Evolutionary conservation across 2,113 vertebrate species (phyloP).

Genomic region (Nannobrachium achirus): DNA sequence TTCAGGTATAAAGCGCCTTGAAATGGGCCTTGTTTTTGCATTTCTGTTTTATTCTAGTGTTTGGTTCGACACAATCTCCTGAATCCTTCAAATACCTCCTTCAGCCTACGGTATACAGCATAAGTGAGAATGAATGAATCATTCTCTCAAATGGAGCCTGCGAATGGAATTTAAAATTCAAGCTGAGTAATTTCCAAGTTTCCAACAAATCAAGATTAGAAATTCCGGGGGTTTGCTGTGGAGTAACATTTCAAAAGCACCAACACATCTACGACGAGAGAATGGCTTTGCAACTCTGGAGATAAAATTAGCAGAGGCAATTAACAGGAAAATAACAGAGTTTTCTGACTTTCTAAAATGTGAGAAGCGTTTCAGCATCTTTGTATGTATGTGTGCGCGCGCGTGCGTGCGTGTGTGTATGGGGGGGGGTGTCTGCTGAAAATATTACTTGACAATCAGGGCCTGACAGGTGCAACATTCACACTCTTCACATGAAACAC

Average conservation of each 20-base stretch:
- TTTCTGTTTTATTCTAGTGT: neutral
- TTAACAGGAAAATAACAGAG: slow-evolving; percentile 64
- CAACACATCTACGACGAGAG: slow-evolving; percentile 53
- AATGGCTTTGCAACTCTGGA: slow-evolving; percentile 48
- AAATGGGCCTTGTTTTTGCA: too few species aligned
- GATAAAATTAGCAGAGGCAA: slow-evolving; percentile 68
- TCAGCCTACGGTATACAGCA: too few species aligned
- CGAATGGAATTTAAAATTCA: slow-evolving; percentile 10
- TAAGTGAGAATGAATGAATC: slow-evolving; percentile 21
- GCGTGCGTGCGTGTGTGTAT: neutral
- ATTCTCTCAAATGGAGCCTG: neutral
- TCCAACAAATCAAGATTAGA: slow-evolving; percentile 2
- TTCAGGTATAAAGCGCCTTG: too few species aligned
- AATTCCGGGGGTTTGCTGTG: neutral
- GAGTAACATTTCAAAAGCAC: slow-evolving; percentile 40
- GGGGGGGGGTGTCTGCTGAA: slow-evolving; percentile 3
- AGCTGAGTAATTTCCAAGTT: slow-evolving; percentile 1
- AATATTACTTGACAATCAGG: slow-evolving; percentile 43
- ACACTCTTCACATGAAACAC: slow-evolving; percentile 47
- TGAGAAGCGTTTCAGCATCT: slow-evolving; percentile 26
- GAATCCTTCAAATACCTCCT: neutral
- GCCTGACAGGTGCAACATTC: slow-evolving; percentile 56
- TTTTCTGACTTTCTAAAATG: slow-evolving; percentile 35
- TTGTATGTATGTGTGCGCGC: slow-evolving; percentile 12
- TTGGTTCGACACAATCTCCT: too few species aligned